Conservation (phyloP, 2,113 vertebrate genomes). For the Carassius carassius region DNA sequence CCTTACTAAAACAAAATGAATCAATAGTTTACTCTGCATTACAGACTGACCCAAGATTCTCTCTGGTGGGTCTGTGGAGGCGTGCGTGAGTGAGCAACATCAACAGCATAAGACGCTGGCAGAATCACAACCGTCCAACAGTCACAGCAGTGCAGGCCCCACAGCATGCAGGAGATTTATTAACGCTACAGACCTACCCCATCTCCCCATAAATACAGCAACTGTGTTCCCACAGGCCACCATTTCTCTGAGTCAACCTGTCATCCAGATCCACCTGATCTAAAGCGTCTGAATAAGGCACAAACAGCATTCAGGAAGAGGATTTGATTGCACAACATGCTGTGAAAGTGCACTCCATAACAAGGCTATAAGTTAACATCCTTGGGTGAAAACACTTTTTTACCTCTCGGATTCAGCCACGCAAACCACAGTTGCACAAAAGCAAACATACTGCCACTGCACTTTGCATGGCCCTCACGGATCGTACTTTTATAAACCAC, state of each 20-base stretch:
- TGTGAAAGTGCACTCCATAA: slow-evolving; percentile 12
- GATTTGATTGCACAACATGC: slow-evolving; percentile 36
- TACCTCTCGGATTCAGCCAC: background rate
- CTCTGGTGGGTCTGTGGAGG: slow-evolving; percentile 15
- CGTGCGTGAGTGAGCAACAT: background rate
- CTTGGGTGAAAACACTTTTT: background rate
- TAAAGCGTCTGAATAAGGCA: background rate
- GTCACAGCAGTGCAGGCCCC: slow-evolving; percentile 52
- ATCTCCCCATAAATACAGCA: slow-evolving; percentile 52
- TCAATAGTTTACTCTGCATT: slow-evolving; percentile 56
- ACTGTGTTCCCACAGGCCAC: slow-evolving; percentile 18
- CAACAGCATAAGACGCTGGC: background rate
- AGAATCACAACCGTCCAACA: background rate
- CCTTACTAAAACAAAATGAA: slow-evolving; percentile 74
- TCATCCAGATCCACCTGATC: slow-evolving; percentile 29
- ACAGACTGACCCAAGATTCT: slow-evolving; percentile 21
- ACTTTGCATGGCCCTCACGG: background rate
- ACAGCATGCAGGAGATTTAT: slow-evolving; percentile 55
- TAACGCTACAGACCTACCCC: slow-evolving; percentile 11
- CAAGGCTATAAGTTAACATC: slow-evolving; percentile 22
- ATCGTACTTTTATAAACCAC: slow-evolving; percentile 10
- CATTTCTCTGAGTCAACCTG: slow-evolving; percentile 1
- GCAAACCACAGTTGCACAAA: background rate
- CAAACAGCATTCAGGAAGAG: slow-evolving; percentile 31
- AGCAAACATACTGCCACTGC: background rate